Base-by-base conservation (phyloP, 2,888 invertebrate species). In the Meteorus cinctellus region DNA sequence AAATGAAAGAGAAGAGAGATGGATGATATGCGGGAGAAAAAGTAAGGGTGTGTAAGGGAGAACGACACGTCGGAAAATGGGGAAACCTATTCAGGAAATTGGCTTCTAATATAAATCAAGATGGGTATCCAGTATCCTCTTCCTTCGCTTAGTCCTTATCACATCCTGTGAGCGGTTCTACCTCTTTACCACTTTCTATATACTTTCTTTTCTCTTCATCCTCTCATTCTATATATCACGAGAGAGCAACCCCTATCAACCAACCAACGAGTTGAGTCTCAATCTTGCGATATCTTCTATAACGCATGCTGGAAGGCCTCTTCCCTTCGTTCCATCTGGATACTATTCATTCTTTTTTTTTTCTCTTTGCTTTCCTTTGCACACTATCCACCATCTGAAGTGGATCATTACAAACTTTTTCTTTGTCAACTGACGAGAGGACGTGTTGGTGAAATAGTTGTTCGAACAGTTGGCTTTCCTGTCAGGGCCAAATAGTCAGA, bases 41-140 rank as follows among this genome's bases (percentile, higher is more conserved):
- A 77, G 62, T 41, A 69, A 69, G 51, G 8, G 10, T 19, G 62
- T 71, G 70, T 60, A 55, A 69, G 72, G 67, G 75, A 70, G 27
- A 45, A 36, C 67, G 76, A 66, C 77, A 78, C 77, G 62, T 74
- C 67, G 76, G 75, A 78, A 79, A 79, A 79, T 78, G 78, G 75
- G 78, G 79, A 70, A 78, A 80, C 78, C 79, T 79, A 79, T 80
- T 77, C 63, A 74, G 81, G 80, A 82, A 82, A 82, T 82, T 82
- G 82, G 81, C 79, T 81, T 78, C 80, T 81, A 82, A 82, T 80
- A 82, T 82, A 82, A 82, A 82, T 82, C 82, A 82, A 80, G 82
- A 81, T 77, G 79, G 76, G 74, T 76, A 77, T 73, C 73, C 78
- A 75, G 74, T 76, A 77, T 73, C 73, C 78, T 74, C 59, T 74